Conservation (phyloP, 2,888 invertebrate genomes). For the Parapristionchus giblindavisi region DNA sequence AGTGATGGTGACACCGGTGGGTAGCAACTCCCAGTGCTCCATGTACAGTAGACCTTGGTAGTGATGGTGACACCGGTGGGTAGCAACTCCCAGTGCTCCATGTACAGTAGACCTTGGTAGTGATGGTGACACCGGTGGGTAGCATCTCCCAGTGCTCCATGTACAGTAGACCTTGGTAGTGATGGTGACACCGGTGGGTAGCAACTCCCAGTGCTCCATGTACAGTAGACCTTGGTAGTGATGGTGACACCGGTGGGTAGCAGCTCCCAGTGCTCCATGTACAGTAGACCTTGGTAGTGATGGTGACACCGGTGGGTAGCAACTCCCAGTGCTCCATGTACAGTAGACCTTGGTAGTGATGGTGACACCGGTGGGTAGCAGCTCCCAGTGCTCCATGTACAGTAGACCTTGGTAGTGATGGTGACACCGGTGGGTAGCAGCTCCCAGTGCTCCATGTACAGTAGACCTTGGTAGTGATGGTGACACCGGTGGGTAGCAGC, state of each 20-base stretch:
- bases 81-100: no score
- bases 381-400: no score
- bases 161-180: not conserved
- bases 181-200: not conserved
- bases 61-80: not conserved
- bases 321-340: no score
- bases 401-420: not conserved
- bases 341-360: not conserved
- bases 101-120: not conserved
- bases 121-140: not conserved
- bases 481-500: not conserved
- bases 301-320: not conserved
- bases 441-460: no score
- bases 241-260: not conserved
- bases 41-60: not conserved
- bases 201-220: no score
- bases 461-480: not conserved
- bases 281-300: not conserved
- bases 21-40: slow-evolving; percentile 4
- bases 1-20: not conserved
- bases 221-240: not conserved
- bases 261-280: no score
- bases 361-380: not conserved
- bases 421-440: not conserved
- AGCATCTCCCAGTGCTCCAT: no score